Conservation (phyloP, 2,888 invertebrate genomes). For the Timema cristinae region DNA sequence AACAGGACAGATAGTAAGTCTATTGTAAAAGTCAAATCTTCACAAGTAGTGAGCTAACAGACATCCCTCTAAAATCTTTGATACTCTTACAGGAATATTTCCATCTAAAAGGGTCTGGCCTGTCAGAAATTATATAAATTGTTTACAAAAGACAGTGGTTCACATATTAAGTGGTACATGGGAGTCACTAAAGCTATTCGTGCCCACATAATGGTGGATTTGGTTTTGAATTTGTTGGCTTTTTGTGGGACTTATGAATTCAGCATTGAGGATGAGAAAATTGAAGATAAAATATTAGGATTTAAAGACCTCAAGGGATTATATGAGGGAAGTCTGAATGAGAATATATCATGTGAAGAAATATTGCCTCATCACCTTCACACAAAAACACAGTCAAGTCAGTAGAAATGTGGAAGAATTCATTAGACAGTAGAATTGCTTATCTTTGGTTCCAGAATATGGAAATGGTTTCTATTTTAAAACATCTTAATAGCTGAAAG, state of each 20-base stretch:
- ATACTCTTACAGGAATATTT: neutral
- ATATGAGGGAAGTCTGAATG: constrained; percentile 8
- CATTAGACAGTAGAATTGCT: neutral
- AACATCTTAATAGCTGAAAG: neutral
- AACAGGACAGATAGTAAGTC: too few relatives aligned
- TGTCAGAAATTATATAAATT: constrained; percentile 5
- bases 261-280: neutral
- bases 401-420: constrained; percentile 11
- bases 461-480: constrained; percentile 12
- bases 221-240: constrained; percentile 6
- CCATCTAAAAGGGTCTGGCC: neutral
- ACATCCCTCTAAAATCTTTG: constrained; percentile 9
- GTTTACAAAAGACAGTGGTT: neutral
- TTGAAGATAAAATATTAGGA: constrained; percentile 6
- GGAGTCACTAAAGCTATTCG: neutral
- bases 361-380: neutral
- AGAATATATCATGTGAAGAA: neutral
- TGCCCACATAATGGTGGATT: constrained; percentile 6
- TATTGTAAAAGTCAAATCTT: constrained; percentile 7
- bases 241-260: neutral
- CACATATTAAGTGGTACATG: neutral
- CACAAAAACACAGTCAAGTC: neutral
- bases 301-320: constrained; percentile 2
- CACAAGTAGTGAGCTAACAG: neutral
- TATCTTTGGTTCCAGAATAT: constrained; percentile 7